Base-by-base conservation (phyloP, 2,888 invertebrate species). In the Trissolcus japonicus region DNA sequence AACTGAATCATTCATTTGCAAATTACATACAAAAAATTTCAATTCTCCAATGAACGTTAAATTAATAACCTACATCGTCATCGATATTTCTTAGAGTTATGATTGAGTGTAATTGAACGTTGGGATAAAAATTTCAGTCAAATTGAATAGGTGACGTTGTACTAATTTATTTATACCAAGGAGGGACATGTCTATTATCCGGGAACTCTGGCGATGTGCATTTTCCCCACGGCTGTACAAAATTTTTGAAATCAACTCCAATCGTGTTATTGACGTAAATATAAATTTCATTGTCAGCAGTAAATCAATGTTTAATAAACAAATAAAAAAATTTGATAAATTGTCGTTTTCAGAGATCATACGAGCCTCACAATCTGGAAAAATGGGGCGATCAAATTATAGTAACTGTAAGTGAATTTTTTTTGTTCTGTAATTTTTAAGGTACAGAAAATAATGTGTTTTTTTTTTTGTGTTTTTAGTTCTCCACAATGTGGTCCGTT, bases 381-480 rank as follows among this genome's bases (percentile, higher is more conserved):
- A 92, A 92, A 89, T 93, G 93, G 91, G 93, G 94, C 40, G 94
- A 95, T 83, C 93, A 93, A 87, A 90, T 95, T 19, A 91, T 95
- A 41, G 91, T 92, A 79, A 91, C 92, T 46, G 94, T 94, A 89
- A 92, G 92, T 88, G 17, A n/a, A 43, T 1, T 4, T 6, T 2
- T 1, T 11, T 51, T 51, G 17, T 51, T 19, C 1, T 2, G 0
- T 4, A 3, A 48, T 48, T 7, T 25, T 25, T 2, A 6, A 25
- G 4, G 25, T 16, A 6, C 17, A 48, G 1, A 48, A 48, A 16
- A 43, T 43, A 4, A 43, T 43, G 6, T 43, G 3, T 43, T n/a
- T 2, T n/a, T 51, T 21, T 43, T n/a, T 2, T n/a, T 51, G 14
- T 63, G 9, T 68, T 83, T 82, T 78, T 86, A 94, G 94, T 88